These are phyloP conservation scores for Hippolais icterina DNA, from an alignment of 2,113 vertebrate genomes.

Conservation along the genomic window DNA sequence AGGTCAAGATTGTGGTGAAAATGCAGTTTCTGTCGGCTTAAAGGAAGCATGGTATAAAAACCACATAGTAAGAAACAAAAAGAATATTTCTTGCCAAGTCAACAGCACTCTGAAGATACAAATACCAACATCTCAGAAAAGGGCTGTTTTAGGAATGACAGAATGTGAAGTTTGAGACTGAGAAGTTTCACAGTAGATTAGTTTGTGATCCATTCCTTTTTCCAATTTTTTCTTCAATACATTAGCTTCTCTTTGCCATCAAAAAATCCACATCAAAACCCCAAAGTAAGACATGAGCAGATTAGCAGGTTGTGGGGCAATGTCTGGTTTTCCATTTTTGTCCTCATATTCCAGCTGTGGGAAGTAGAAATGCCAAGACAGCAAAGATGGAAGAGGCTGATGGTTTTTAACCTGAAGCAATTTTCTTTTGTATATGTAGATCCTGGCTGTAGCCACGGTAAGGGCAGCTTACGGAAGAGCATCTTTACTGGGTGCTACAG, in stretches of 20 bases:
- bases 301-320: neutral
- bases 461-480: neutral
- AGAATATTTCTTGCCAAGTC: neutral
- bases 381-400: neutral
- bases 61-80: neutral
- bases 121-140: neutral
- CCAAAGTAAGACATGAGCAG: neutral
- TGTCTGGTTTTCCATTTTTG: neutral
- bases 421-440: neutral
- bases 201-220: neutral
- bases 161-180: neutral
- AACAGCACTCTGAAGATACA: neutral
- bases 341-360: neutral
- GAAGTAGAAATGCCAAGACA: neutral
- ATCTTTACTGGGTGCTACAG: slow-evolving; percentile 43
- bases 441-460: neutral
- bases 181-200: neutral
- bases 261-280: neutral
- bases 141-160: neutral
- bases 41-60: neutral
- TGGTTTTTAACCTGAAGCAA: neutral
- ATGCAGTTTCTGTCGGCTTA: neutral
- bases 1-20: neutral
- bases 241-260: neutral
- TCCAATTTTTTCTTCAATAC: neutral